Base-by-base conservation (phyloP, 1,140 invertebrate species). In the Tetramorium simillimum region DNA sequence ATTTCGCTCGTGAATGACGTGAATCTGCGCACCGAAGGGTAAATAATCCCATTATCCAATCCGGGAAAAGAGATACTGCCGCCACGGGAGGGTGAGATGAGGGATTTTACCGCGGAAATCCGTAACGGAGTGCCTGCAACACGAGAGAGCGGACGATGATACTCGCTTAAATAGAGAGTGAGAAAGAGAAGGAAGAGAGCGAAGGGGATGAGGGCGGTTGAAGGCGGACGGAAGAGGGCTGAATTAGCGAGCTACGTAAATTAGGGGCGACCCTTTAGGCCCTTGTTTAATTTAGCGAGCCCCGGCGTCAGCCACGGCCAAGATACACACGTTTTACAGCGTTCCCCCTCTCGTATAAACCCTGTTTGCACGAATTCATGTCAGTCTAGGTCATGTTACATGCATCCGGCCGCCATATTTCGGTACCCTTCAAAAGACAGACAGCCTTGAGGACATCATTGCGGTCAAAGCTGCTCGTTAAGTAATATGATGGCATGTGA, bases 201-300 rank as follows among this genome's bases (percentile, higher is more conserved):
- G n/a, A 46, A n/a, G 65, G 7, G n/a, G 76, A 33, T 33, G 33
- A 37, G 33, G 65, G 53, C 21, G 46, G 51, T 43, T 16, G 33
- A 72, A 12, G 56, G 33, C 43, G 40, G 58, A 69, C 49, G 78
- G 43, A 72, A 78, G 49, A 78, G 78, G 53, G 69, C 70, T 77
- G 86, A 85, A 86, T 87, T 89, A 87, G 85, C 80, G 58, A 67
- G 84, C 85, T 60, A 86, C 76, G 82, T 87, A 91, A 91, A 91
- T 90, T 91, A 91, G 88, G 73, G 60, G 65, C 67, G 33, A 63
- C 73, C 85, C 86, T 90, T 78, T 86, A 78, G 90, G 78, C 75
- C 62, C 72, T 87, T 91, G 90, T 90, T 91, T 91, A 91, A 91
- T 91, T 91, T 91, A 77, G 86, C 75, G 67, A 86, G 56, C 78